Conservation (phyloP, 1,140 invertebrate species). For the Heliconius congener region DNA sequence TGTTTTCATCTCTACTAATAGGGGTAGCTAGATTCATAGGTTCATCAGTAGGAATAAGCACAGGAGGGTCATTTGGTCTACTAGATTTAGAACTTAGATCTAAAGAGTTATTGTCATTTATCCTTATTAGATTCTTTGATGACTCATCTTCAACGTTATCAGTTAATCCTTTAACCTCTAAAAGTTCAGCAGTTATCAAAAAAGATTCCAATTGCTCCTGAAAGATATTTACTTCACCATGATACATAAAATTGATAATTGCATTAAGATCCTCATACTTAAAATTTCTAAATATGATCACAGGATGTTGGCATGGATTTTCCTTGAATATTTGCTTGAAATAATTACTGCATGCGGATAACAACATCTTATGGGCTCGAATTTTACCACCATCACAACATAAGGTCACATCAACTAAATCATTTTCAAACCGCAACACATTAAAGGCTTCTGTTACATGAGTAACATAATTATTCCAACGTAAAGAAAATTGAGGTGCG, state of each 20-base stretch:
- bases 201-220: slow-evolving; percentile 93
- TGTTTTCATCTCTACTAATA: slow-evolving; percentile 59
- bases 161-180: slow-evolving; percentile 94
- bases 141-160: slow-evolving; percentile 77
- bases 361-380: slow-evolving; percentile 91
- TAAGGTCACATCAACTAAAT: slow-evolving; percentile 92
- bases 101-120: slow-evolving; percentile 66
- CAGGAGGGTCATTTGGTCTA: slow-evolving; percentile 55
- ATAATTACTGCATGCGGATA: slow-evolving; percentile 91
- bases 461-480: slow-evolving; percentile 78
- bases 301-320: slow-evolving; percentile 92
- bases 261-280: slow-evolving; percentile 90
- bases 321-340: slow-evolving; percentile 92
- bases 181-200: slow-evolving; percentile 92
- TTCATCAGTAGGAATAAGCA: slow-evolving; percentile 60
- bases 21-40: slow-evolving; percentile 73
- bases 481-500: slow-evolving; percentile 75
- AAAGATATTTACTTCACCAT: slow-evolving; percentile 94
- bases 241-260: slow-evolving; percentile 92
- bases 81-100: slow-evolving; percentile 71
- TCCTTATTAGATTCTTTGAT: slow-evolving; percentile 60
- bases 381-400: slow-evolving; percentile 92
- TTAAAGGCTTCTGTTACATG: slow-evolving; percentile 86
- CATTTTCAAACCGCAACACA: slow-evolving; percentile 87
- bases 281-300: slow-evolving; percentile 92